Conservation (phyloP, 1,140 invertebrate species). For the Drosophila melanogaster region Release_6_plus_ISO1_MT NT_033779.5:17804501-17805000, state of each 20-base stretch:
- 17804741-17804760: constrained; percentile 76
- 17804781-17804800: constrained; percentile 82
- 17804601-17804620: constrained; percentile 69
- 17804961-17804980: constrained; percentile 69
- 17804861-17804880: neutral
- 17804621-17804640: constrained; percentile 74
- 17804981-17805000: constrained; percentile 78
- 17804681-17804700: neutral
- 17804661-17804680: constrained; percentile 27
- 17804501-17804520: constrained; percentile 10
- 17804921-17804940: constrained; percentile 33
- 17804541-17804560: constrained; percentile 37
- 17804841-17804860: constrained; percentile 18
- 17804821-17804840: constrained; percentile 81
- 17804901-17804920: constrained; percentile 8
- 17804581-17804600: constrained; percentile 50
- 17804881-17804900: neutral
- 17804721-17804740: constrained; percentile 51
- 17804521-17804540: constrained; percentile 31
- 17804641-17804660: constrained; percentile 49
- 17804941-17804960: constrained; percentile 79
- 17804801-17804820: constrained; percentile 82
- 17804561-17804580: constrained; percentile 59
- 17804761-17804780: constrained; percentile 81
- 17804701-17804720: constrained; percentile 17